Conservation (phyloP, 2,113 vertebrate species). For the Cinclus cinclus region DNA sequence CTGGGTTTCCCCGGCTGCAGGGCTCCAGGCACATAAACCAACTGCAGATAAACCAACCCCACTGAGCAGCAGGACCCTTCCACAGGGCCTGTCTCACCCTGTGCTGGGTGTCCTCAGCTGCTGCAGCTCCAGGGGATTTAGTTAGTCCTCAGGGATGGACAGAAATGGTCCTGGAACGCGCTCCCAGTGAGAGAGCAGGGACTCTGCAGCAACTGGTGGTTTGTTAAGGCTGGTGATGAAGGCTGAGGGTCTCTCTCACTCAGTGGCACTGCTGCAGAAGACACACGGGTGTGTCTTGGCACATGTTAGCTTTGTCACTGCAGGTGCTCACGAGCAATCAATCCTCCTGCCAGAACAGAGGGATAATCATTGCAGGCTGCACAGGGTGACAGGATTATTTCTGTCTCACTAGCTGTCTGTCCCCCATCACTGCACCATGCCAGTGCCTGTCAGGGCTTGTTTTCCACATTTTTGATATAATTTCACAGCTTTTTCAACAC, state of each 20-base stretch:
- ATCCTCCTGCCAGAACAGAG: background rate
- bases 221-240: background rate
- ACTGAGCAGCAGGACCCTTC: background rate
- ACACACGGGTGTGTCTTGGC: background rate
- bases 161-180: background rate
- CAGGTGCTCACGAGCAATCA: background rate
- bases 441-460: slow-evolving; percentile 10
- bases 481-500: slow-evolving; percentile 35
- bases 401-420: background rate
- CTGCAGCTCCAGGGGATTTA: background rate
- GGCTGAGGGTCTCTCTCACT: background rate
- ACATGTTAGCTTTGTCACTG: background rate
- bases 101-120: background rate
- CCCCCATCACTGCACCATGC: background rate
- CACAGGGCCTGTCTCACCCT: background rate
- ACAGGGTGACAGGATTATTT: background rate
- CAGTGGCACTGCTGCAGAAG: background rate
- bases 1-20: background rate
- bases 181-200: background rate
- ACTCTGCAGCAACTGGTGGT: background rate
- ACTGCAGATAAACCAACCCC: background rate
- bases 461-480: slow-evolving; percentile 30
- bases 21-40: background rate
- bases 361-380: background rate
- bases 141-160: background rate